Evolutionary conservation across 2,797 vertebrate genomes (phyloP).

Genomic region (Lycodopsis pacificus): DNA sequence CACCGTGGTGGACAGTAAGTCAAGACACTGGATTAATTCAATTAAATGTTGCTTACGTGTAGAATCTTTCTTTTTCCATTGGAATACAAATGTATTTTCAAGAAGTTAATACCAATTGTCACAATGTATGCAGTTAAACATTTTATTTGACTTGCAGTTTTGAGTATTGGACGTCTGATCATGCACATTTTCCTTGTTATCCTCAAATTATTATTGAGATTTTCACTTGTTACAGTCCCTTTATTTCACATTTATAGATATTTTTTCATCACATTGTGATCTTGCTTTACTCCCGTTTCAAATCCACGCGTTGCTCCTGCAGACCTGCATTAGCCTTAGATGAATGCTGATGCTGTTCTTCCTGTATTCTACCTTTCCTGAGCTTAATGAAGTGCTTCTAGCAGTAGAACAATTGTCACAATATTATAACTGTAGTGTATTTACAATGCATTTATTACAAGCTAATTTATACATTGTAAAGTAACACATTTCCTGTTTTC

Average conservation of each 20-base stretch:
- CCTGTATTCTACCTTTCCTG: slow-evolving; percentile 1
- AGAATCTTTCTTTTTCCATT: neutral
- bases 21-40: neutral
- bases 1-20: slow-evolving; percentile 92
- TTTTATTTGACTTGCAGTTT: neutral
- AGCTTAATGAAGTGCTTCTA: neutral
- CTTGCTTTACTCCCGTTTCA: neutral
- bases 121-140: neutral
- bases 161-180: neutral
- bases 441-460: slow-evolving; percentile 2
- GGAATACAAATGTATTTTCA: neutral
- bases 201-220: neutral
- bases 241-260: neutral
- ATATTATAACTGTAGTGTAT: neutral
- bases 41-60: neutral
- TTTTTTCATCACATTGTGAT: neutral
- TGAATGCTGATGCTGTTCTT: neutral
- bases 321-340: neutral
- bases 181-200: neutral
- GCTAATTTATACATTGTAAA: slow-evolving; percentile 12
- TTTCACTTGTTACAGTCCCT: neutral
- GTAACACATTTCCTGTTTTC: slow-evolving; percentile 29
- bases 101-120: neutral
- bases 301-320: neutral
- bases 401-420: slow-evolving; percentile 4